Conservation (phyloP, 2,113 vertebrate species). For the Benitochromis conjunctus region DNA sequence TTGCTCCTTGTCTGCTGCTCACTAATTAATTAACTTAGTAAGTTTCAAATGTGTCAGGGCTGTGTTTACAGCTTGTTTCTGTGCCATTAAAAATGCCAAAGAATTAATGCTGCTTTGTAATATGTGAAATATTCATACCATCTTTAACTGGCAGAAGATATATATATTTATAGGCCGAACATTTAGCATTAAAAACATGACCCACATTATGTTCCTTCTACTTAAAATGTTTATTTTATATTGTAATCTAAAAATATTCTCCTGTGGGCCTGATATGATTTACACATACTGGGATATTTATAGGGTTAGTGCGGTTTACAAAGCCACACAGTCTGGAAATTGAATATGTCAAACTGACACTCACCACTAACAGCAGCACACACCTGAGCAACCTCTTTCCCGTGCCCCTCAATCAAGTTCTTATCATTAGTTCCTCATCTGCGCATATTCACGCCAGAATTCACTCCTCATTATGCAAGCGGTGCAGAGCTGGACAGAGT, state of each 20-base stretch:
- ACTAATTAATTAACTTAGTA: neutral
- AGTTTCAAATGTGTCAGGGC: neutral
- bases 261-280: neutral
- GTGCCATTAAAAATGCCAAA: neutral
- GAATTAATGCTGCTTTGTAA: neutral
- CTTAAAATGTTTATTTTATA: neutral
- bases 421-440: slow-evolving; percentile 54
- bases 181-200: neutral
- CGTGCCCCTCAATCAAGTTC: slow-evolving; percentile 16
- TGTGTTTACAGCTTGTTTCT: neutral
- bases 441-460: slow-evolving; percentile 22
- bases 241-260: neutral
- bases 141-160: neutral
- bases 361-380: neutral
- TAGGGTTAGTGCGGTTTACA: neutral
- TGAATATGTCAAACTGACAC: slow-evolving; percentile 21
- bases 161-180: fast-evolving
- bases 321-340: neutral
- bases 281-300: neutral
- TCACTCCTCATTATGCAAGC: slow-evolving; percentile 49
- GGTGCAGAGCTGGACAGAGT: slow-evolving; percentile 10
- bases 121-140: neutral
- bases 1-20: neutral
- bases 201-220: neutral
- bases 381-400: slow-evolving; percentile 9